phyloP scores from a whole-genome alignment of 2,113 vertebrate genomes.

The Mustela lutreola region DNA sequence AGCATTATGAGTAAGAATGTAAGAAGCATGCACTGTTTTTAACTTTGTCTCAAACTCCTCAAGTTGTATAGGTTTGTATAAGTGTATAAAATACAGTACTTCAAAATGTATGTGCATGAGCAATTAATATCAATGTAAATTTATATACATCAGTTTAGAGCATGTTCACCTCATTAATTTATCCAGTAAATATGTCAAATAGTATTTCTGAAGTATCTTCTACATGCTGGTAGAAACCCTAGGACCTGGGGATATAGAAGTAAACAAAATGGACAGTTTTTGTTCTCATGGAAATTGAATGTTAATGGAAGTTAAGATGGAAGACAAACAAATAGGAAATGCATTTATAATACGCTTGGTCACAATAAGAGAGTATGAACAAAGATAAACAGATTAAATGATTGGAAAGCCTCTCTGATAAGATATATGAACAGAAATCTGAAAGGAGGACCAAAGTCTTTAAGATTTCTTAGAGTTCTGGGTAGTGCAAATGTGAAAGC shows the following conservation, averaged over 20 bases:
- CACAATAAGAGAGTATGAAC: not conserved
- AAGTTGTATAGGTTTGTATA: not conserved
- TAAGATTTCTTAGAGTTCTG: not conserved
- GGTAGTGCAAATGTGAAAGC: not conserved
- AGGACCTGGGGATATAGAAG: not conserved
- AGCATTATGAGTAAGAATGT: not conserved
- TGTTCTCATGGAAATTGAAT: not conserved
- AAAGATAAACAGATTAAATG: not conserved
- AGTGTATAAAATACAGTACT: not conserved
- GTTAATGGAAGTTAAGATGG: not conserved
- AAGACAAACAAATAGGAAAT: not conserved
- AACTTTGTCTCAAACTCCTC: slow-evolving; percentile 2
- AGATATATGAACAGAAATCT: not conserved
- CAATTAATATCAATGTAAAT: not conserved
- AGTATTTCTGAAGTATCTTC: not conserved
- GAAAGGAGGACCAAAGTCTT: not conserved
- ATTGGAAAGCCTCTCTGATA: not conserved
- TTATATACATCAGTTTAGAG: not conserved
- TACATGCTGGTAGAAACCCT: not conserved
- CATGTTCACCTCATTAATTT: not conserved
- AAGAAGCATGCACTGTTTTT: not conserved
- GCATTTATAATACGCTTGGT: not conserved
- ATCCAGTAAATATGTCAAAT: not conserved
- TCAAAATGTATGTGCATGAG: not conserved
- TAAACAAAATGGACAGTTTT: not conserved